A percentile compares a stretch with the other conserved stretches of the same genome.
Evolutionary conservation across 2,113 vertebrate species (phyloP).

Genomic region (Odobenus rosmarus): DNA sequence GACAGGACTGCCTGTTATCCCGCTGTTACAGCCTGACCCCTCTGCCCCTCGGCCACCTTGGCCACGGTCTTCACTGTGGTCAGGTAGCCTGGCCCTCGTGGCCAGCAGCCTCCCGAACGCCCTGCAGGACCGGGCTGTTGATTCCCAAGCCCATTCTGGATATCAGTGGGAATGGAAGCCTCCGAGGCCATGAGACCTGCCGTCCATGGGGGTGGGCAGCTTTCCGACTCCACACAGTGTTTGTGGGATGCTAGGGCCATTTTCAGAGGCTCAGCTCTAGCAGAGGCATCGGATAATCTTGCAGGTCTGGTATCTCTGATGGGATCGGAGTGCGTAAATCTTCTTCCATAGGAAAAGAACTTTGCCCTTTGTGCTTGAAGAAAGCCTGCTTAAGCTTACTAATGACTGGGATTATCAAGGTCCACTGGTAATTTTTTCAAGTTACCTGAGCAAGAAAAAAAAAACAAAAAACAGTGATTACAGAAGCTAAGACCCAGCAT

Average conservation of each 20-base stretch:
- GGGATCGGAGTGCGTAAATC: neutral
- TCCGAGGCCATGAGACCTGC: rapidly evolving
- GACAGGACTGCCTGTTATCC: too few relatives aligned
- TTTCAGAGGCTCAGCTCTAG: neutral
- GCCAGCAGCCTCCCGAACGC: rapidly evolving
- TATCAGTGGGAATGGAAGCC: neutral
- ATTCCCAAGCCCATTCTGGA: neutral
- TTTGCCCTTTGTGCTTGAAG: neutral
- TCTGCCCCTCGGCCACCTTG: neutral
- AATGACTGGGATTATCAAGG: neutral
- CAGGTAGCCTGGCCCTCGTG: neutral
- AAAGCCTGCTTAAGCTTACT: neutral
- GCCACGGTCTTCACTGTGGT: neutral
- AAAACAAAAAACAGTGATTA: neutral
- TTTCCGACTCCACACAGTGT: neutral
- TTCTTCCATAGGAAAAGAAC: neutral
- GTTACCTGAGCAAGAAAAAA: constrained; percentile 33
- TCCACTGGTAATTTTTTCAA: neutral
- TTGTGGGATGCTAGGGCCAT: too few relatives aligned
- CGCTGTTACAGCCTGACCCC: too few relatives aligned
- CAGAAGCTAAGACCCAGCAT: neutral
- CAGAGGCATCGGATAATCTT: neutral
- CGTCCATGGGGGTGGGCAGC: too few relatives aligned
- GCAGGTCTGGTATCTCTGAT: neutral
- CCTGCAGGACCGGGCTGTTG: neutral